Evolutionary conservation across 2,113 vertebrate species (phyloP).

Genomic region (Typhlomys cinereus): DNA sequence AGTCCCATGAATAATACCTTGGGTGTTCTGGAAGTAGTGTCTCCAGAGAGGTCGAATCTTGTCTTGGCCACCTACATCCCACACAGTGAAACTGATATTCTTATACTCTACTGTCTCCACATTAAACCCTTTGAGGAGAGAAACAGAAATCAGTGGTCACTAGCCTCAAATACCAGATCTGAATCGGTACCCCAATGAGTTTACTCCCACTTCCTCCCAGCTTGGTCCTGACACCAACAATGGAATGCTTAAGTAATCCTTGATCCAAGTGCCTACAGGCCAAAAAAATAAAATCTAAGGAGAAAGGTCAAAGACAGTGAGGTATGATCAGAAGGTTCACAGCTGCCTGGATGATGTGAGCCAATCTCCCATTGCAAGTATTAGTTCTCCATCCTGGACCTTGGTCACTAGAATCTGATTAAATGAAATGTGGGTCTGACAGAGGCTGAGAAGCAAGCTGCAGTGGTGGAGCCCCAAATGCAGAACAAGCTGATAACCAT

Average conservation of each 20-base stretch:
- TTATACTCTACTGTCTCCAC: conserved; percentile 99
- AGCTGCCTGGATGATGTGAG: neutral
- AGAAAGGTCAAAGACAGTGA: neutral
- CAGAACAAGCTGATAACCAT: conserved; percentile 15
- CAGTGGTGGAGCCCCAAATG: neutral
- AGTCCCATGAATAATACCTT: conserved; percentile 86
- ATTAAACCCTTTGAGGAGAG: conserved; percentile 91
- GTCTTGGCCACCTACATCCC: conserved; percentile 99
- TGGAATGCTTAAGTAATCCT: neutral
- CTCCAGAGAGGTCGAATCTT: conserved; percentile 99
- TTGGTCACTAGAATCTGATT: neutral
- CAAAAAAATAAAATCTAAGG: conserved; percentile 15
- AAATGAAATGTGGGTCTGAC: neutral
- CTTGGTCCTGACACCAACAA: neutral
- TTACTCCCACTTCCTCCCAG: neutral
- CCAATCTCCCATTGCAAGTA: neutral
- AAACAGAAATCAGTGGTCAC: neutral
- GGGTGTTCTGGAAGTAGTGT: conserved; percentile 99
- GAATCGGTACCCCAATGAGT: neutral
- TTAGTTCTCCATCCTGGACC: neutral
- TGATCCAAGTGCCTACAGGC: neutral
- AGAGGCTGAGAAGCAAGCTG: neutral
- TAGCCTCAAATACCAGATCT: conserved; percentile 21
- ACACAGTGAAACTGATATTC: conserved; percentile 99
- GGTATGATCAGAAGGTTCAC: neutral